Conservation (phyloP, 2,113 vertebrate species). For the Marmota flaviventris region DNA sequence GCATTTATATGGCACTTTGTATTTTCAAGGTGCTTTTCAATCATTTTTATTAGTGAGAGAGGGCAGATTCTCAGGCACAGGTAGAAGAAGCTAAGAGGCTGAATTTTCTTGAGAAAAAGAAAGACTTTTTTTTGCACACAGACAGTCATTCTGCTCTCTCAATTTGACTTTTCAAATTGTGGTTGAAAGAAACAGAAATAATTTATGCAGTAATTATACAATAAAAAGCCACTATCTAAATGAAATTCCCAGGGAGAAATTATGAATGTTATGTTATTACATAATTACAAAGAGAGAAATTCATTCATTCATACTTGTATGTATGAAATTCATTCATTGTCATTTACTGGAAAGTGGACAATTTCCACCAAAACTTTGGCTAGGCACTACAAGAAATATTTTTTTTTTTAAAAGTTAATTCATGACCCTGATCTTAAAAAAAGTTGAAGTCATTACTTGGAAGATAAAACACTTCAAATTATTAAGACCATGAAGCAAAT, state of each 20-base stretch:
- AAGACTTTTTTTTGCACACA: constrained; percentile 49
- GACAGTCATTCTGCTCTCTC: constrained; percentile 31
- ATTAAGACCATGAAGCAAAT: constrained; percentile 59
- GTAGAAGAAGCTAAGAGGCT: constrained; percentile 62
- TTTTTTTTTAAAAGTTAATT: constrained; percentile 21
- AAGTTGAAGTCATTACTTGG: constrained; percentile 55
- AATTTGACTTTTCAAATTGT: constrained; percentile 73
- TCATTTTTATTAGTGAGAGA: constrained; percentile 81
- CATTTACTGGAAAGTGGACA: constrained; percentile 61
- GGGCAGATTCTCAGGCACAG: constrained; percentile 63
- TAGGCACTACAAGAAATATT: not conserved
- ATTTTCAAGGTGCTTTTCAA: constrained; percentile 83
- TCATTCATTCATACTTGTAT: constrained; percentile 67
- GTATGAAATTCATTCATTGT: constrained; percentile 62
- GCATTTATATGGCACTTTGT: constrained; percentile 82
- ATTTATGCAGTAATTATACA: constrained; percentile 73
- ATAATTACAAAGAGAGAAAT: constrained; percentile 62
- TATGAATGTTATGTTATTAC: constrained; percentile 65
- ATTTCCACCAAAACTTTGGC: not conserved
- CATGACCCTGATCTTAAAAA: constrained; percentile 23
- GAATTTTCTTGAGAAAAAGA: constrained; percentile 50
- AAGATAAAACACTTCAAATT: constrained; percentile 61
- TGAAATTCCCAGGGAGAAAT: constrained; percentile 70
- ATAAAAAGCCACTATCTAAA: constrained; percentile 69
- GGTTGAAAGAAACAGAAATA: constrained; percentile 64